phyloP scores from a whole-genome alignment of 2,797 vertebrate species.

The Acrossocheilus fasciatus region DNA sequence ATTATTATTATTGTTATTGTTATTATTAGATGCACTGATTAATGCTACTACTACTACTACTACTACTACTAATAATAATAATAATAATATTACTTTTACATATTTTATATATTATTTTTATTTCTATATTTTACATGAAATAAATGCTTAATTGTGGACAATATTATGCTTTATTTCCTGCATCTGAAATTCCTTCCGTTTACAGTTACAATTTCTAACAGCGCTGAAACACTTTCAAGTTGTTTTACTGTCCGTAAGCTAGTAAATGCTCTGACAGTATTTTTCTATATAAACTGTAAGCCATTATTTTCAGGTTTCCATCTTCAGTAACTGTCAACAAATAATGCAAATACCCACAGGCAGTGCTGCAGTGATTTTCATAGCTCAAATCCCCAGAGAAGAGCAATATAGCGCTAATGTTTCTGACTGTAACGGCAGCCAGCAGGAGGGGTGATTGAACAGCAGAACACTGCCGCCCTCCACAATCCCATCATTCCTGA shows the following conservation, averaged over 20 bases:
- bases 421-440: conserved; percentile 20
- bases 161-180: neutral
- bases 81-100: too few species aligned
- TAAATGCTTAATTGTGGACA: neutral
- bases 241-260: neutral
- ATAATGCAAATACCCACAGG: neutral
- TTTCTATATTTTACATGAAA: neutral
- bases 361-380: neutral
- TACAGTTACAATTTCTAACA: neutral
- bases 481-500: neutral
- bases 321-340: neutral
- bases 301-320: conserved; percentile 1
- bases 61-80: too few species aligned
- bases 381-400: neutral
- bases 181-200: neutral
- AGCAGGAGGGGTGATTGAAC: conserved; percentile 62
- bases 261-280: neutral
- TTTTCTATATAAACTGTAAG: neutral
- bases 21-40: neutral
- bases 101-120: neutral
- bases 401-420: conserved; percentile 2
- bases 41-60: too few species aligned
- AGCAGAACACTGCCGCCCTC: conserved; percentile 7
- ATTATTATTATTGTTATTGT: neutral
- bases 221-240: neutral